Base-by-base conservation (phyloP, 2,888 invertebrate species). In the Metacarcinus magister region DNA sequence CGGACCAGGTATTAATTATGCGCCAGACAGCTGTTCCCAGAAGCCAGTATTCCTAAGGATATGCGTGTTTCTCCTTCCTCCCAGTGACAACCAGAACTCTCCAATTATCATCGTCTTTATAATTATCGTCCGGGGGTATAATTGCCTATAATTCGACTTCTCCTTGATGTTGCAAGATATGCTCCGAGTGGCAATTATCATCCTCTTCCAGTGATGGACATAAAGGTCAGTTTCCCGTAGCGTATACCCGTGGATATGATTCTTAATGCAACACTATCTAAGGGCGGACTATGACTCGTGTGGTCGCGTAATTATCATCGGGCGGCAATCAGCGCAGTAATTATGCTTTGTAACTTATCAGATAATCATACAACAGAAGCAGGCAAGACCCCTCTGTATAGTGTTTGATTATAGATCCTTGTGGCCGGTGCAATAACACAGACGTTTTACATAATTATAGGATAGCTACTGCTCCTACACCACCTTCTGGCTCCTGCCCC, bases 291-390 rank as follows among this genome's bases (percentile, higher is more conserved):
- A 96, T 96, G 92, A 94, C 90, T 28, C 82, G 92, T 54, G 89
- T 48, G 54, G 91, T 90, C 75, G 48, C 94, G 95, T 95, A 95
- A 95, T 95, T 95, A 95, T 95, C 92, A 46, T 39, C 75, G 91
- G 75, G 87, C 92, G 91, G 92, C 96, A 96, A 96, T 96, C 96
- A 96, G 28, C 96, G 94, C 75, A 94, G 94, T 96, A 96, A 96
- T 96, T 96, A 96, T 94, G 91, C 96, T 96, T 92, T 96, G 96
- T 96, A 96, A 96, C 96, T 96, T 94, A 96, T 96, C 96, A 92
- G 94, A 96, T 96, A 96, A 96, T 96, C 96, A 94, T 75, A 96
- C 96, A 96, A 96, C 96, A 96, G 96, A 96, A 96, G 96, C 96
- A 96, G 96, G 94, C 89, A 87, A 93, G 93, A 32, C 94, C 94